Conservation (phyloP, 2,113 vertebrate species). For the Potamarius usumacintae region DNA sequence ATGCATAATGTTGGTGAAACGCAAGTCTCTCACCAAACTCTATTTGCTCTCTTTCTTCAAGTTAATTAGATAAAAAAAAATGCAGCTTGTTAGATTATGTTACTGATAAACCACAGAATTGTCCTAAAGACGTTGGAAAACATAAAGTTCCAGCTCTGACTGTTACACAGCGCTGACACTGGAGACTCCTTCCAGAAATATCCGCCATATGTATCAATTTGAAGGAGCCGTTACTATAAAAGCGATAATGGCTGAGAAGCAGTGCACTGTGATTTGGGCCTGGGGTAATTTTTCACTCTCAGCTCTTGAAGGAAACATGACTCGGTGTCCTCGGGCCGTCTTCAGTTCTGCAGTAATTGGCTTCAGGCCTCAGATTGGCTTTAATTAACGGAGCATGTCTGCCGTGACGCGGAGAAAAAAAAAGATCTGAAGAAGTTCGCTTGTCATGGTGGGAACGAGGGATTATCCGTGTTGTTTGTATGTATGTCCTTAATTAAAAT, state of each 20-base stretch:
- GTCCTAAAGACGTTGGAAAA: no score
- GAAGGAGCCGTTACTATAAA: neutral
- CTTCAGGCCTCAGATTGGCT: slow-evolving; percentile 42
- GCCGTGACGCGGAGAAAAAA: slow-evolving; percentile 38
- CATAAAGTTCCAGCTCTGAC: neutral
- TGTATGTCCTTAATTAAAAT: slow-evolving; percentile 74
- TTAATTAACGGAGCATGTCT: slow-evolving; percentile 59
- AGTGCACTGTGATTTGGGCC: neutral
- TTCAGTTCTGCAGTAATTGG: slow-evolving; percentile 7
- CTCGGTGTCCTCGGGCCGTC: neutral
- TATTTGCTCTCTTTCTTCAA: no score
- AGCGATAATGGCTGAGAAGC: neutral
- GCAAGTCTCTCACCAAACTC: no score
- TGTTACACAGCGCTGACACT: neutral
- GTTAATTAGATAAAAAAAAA: no score
- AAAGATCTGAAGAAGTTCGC: slow-evolving; percentile 66
- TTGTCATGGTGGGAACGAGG: slow-evolving; percentile 66
- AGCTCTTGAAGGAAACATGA: neutral
- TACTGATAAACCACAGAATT: no score
- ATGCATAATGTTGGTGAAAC: neutral
- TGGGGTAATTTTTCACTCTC: neutral
- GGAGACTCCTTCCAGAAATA: neutral
- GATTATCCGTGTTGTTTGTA: slow-evolving; percentile 74
- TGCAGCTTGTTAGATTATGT: no score
- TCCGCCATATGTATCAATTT: no score